Evolutionary conservation across 2,888 invertebrate genomes (phyloP).

Genomic region (Aplocera efformata): DNA sequence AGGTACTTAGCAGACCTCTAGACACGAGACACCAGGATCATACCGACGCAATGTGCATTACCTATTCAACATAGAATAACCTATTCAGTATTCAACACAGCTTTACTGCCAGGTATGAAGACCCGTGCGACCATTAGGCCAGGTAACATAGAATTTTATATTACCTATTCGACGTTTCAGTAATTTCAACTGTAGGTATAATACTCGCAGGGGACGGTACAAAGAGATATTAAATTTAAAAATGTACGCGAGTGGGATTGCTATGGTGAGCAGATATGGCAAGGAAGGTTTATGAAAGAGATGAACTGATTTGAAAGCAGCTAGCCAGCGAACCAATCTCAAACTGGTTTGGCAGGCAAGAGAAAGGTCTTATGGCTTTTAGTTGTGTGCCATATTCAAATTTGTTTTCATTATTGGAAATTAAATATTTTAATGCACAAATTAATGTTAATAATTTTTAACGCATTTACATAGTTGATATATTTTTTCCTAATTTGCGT

Average conservation of each 20-base stretch:
- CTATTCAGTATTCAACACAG: conserved; percentile 19
- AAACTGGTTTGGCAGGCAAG: too few relatives aligned
- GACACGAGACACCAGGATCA: conserved; percentile 11
- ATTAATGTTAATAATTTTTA: too few relatives aligned
- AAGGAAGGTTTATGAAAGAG: background rate
- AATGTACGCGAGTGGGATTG: conserved; percentile 57
- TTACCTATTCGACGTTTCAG: conserved; percentile 44
- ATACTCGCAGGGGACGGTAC: conserved; percentile 51
- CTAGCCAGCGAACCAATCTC: background rate
- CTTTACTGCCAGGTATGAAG: conserved; percentile 27
- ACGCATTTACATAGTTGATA: too few relatives aligned
- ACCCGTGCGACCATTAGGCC: conserved; percentile 32
- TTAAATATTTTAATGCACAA: too few relatives aligned
- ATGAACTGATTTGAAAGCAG: background rate
- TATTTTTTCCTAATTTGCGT: too few relatives aligned
- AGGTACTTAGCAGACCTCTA: background rate
- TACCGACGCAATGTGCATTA: conserved; percentile 23
- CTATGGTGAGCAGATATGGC: conserved; percentile 24
- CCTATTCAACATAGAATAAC: conserved; percentile 19
- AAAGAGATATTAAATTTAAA: conserved; percentile 73
- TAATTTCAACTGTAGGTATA: conserved; percentile 49
- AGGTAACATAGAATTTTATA: conserved; percentile 44
- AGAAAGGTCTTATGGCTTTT: too few relatives aligned
- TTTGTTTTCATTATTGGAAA: too few relatives aligned
- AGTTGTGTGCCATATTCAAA: too few relatives aligned